A percentile compares a stretch with the other conserved stretches of the same genome.
phyloP scores from a whole-genome alignment of 2,888 invertebrate genomes.

The Tipula vernalis region DNA sequence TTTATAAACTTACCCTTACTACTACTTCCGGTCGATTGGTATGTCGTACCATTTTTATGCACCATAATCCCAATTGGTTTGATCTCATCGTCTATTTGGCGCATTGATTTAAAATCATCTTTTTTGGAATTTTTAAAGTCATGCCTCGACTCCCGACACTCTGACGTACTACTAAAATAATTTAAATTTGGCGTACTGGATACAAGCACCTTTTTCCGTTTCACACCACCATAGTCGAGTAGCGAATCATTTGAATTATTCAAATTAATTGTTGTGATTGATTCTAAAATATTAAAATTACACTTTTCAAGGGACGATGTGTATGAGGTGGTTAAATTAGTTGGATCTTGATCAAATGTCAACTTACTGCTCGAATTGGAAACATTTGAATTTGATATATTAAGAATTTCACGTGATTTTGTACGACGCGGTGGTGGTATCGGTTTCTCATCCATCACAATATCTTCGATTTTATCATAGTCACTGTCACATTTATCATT shows the following conservation, averaged over 20 bases:
- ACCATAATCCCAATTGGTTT: slow-evolving; percentile 9
- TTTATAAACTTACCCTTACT: not conserved
- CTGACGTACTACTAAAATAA: not conserved
- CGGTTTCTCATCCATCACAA: slow-evolving; percentile 6
- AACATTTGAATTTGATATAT: not conserved
- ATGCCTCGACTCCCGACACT: not conserved
- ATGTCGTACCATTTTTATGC: not conserved
- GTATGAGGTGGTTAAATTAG: slow-evolving; percentile 31
- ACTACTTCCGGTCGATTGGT: not conserved
- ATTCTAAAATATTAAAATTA: slow-evolving; percentile 24
- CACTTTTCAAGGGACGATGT: slow-evolving; percentile 34
- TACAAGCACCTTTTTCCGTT: slow-evolving; percentile 23
- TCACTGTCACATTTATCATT: slow-evolving; percentile 39
- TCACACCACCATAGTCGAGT: slow-evolving; percentile 16
- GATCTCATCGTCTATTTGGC: slow-evolving; percentile 19
- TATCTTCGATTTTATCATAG: slow-evolving; percentile 17
- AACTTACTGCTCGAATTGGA: not conserved
- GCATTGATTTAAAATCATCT: slow-evolving; percentile 16
- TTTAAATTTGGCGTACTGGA: slow-evolving; percentile 50
- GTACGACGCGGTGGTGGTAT: slow-evolving; percentile 18
- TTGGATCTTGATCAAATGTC: slow-evolving; percentile 35
- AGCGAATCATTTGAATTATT: not conserved
- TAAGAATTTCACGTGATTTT: not conserved
- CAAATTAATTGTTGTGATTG: not conserved
- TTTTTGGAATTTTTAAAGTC: not conserved